These are phyloP conservation scores for Leiothrix lutea DNA, from an alignment of 2,113 vertebrate genomes.

Conservation along the genomic window DNA sequence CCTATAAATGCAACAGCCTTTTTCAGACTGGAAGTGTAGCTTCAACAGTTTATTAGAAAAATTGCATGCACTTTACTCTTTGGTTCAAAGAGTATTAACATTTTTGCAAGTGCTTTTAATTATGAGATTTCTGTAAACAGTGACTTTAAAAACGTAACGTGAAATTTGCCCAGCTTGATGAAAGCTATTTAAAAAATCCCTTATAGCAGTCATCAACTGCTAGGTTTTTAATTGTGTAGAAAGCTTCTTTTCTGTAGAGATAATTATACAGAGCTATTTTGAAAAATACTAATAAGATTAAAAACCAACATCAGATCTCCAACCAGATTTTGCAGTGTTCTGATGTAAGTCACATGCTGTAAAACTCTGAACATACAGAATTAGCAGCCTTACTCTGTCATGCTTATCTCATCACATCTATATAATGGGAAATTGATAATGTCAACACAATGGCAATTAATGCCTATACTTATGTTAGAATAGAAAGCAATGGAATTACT, in stretches of 20 bases:
- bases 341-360: neutral
- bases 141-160: neutral
- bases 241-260: neutral
- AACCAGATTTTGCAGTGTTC: neutral
- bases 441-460: neutral
- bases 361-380: neutral
- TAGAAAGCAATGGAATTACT: neutral
- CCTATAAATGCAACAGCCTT: neutral
- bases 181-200: neutral
- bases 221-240: neutral
- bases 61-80: neutral
- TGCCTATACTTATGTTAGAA: neutral
- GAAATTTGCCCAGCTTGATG: neutral
- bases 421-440: neutral
- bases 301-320: neutral
- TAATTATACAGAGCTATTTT: neutral
- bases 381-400: neutral
- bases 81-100: neutral
- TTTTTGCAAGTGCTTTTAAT: neutral
- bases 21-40: neutral
- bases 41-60: neutral
- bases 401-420: neutral
- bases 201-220: neutral
- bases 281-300: neutral
- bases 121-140: neutral